Evolutionary conservation across 2,797 vertebrate genomes (phyloP), one percentile per base, ranked within the genome.

Genomic region (Siniperca obscura): DNA sequence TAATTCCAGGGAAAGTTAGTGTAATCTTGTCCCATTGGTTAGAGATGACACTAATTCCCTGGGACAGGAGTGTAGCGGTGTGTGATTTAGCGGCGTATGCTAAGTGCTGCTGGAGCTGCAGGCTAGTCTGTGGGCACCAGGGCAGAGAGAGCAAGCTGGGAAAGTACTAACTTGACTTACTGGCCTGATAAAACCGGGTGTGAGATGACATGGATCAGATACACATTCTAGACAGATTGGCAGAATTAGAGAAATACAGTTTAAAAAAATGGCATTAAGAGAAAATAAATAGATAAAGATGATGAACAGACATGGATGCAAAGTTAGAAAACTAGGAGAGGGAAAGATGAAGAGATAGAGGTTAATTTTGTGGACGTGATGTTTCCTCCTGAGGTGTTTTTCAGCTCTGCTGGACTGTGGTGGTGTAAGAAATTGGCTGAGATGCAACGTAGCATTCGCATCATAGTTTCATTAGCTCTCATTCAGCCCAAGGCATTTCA

Each of bases 81-180:
- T 94, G 90, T 93, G 92, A 94, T 92, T 93, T 94, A 86, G 90
- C 77, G 74, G 85, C 89, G 88, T 95, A 94, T 95, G 94, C 93
- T 95, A 94, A 95, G 92, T 94, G 93, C 90, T 92, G 89, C 90
- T 82, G 86, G 67, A 89, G 92, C 93, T 93, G 82, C 86, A 81
- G 94, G 93, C 93, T 84, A 92, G 89, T 94, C 91, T 90, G 90
- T 91, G 89, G 91, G 91, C 91, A 90, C 86, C 84, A 80, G 88
- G 93, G 91, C 88, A 92, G 87, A 89, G 90, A 88, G 80, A 87
- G 90, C 87, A 84, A 85, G 90, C 90, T 90, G 87, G 88, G 81
- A 79, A 89, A 84, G 89, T 83, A 91, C 90, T 92, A 89, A 89
- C 87, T 90, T 89, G 78, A 84, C 92, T 94, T 93, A 94, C 92